Percentiles rank a stretch among this genome's conserved stretches.
Conservation (phyloP, 2,797 vertebrate species). For the Phalanger gymnotis region DNA sequence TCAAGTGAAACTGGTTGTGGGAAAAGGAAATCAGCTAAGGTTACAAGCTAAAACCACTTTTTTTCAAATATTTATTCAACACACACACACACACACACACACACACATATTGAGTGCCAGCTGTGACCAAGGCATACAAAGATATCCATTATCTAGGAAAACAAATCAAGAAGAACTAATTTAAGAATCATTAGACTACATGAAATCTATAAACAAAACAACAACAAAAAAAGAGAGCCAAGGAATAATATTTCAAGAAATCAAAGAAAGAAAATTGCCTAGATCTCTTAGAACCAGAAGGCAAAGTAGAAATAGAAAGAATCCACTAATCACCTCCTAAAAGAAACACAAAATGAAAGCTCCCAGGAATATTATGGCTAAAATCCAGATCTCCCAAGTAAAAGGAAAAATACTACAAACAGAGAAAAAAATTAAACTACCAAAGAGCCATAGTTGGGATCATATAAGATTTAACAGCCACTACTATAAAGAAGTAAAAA, state of each 20-base stretch:
- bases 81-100: neutral
- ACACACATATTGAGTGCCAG: too few relatives aligned
- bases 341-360: neutral
- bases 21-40: neutral
- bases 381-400: neutral
- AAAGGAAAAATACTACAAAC: neutral
- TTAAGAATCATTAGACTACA: neutral
- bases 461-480: too few relatives aligned
- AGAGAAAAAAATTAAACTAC: neutral
- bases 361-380: neutral
- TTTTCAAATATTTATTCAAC: neutral
- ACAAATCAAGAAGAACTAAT: neutral
- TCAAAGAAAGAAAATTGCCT: neutral
- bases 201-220: neutral
- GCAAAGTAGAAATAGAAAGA: neutral
- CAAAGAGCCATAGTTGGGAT: neutral
- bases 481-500: too few relatives aligned
- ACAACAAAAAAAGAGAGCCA: neutral
- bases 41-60: neutral
- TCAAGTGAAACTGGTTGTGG: neutral
- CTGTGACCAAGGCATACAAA: neutral
- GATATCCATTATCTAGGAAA: neutral
- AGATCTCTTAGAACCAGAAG: neutral
- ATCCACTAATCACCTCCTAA: neutral
- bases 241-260: neutral